Evolutionary conservation across 2,888 invertebrate species (phyloP).

Genomic region (Alcis repandata): DNA sequence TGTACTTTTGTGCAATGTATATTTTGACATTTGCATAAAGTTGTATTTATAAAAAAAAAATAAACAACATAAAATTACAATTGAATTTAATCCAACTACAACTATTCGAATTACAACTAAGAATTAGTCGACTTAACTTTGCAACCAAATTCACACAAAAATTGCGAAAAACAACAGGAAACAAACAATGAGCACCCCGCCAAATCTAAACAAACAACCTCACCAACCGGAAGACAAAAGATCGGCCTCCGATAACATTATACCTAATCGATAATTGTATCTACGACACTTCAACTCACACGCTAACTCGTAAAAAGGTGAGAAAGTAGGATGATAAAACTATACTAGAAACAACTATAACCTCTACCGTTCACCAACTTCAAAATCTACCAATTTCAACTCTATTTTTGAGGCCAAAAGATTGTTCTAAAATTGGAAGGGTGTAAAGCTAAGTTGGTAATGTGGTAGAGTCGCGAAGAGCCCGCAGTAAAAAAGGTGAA

Average conservation of each 20-base stretch:
- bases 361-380: constrained; percentile 1
- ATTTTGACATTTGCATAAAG: too few relatives aligned
- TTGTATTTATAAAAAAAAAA: too few relatives aligned
- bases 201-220: constrained; percentile 65
- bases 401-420: constrained; percentile 31
- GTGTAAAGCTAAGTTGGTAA: constrained; percentile 48
- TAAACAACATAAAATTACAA: too few relatives aligned
- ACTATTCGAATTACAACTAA: too few relatives aligned
- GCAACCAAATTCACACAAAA: constrained; percentile 27
- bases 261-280: constrained; percentile 86
- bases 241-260: constrained; percentile 80
- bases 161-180: constrained; percentile 64
- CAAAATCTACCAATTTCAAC: constrained; percentile 43
- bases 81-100: too few relatives aligned
- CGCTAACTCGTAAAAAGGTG: constrained; percentile 85
- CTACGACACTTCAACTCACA: constrained; percentile 84
- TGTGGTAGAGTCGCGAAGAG: constrained; percentile 81
- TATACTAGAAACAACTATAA: constrained; percentile 60
- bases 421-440: not conserved
- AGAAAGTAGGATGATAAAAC: constrained; percentile 85
- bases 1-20: too few relatives aligned
- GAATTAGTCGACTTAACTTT: too few relatives aligned
- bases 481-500: constrained; percentile 85
- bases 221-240: constrained; percentile 85
- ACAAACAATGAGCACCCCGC: constrained; percentile 54